A percentile compares a stretch with the other conserved stretches of the same genome.
Conservation (phyloP, 2,113 vertebrate genomes). For the Sphyrna mokarran region DNA sequence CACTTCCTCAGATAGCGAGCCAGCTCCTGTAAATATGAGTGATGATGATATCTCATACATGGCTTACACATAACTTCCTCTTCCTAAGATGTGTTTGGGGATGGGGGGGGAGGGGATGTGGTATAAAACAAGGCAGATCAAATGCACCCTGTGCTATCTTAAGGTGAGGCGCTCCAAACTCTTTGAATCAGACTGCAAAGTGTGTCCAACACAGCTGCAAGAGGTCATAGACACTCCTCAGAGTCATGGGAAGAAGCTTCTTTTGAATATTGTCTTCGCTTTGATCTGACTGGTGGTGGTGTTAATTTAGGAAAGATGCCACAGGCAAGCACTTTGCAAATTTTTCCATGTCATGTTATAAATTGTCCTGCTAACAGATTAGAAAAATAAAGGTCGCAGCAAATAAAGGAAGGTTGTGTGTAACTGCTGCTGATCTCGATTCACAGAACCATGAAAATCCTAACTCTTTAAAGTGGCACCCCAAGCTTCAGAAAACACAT, state of each 20-base stretch:
- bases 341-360: conserved; percentile 33
- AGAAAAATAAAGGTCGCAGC: conserved; percentile 24
- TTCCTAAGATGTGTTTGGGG: conserved; percentile 12
- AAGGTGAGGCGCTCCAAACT: neutral
- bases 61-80: conserved; percentile 14
- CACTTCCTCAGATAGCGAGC: neutral
- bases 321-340: neutral
- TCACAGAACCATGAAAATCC: neutral
- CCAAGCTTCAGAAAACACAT: neutral
- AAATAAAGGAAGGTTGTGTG: neutral
- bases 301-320: conserved; percentile 48
- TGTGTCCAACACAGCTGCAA: conserved; percentile 51
- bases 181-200: conserved; percentile 47
- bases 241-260: conserved; percentile 59
- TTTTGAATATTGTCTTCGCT: conserved; percentile 54
- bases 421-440: neutral
- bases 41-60: conserved; percentile 11
- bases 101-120: neutral
- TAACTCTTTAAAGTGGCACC: neutral
- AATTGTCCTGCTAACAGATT: neutral
- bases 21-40: conserved; percentile 13
- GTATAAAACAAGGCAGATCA: conserved; percentile 29
- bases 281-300: conserved; percentile 52
- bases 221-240: conserved; percentile 46
- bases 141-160: neutral